Base-by-base conservation (phyloP, 2,113 vertebrate species). In the Larimichthys crocea region DNA sequence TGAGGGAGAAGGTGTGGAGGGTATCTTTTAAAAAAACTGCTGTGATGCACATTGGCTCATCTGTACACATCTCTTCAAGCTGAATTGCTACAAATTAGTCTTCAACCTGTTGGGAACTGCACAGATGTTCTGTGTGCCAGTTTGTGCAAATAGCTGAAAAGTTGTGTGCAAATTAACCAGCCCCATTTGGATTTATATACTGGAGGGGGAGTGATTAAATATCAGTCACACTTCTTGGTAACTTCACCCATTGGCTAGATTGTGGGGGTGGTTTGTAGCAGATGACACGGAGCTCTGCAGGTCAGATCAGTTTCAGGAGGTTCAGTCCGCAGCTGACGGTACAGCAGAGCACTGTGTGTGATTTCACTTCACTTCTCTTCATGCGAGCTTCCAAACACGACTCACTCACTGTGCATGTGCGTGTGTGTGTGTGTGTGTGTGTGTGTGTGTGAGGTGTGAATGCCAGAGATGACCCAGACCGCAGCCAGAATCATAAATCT, bases 401-500 rank as follows among this genome's bases (percentile, higher is more conserved):
- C 62, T 44, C n/a, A 69, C 57, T 40, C 7, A 9, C 35, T 40
- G 35, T 40, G 35, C 44, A 46, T 46, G 44, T 46, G 44, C 15
- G 12, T 42, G 10, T 14, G 12, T 59, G 67, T 46, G 44, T 46
- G 12, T 42, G 10, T 14, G 12, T 59, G 67, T 31, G 4, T 73
- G 56, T 22, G 57, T 62, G 12, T 49, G 12, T 55, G 50, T 22
- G 31, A 53, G 70, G 80, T 81, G 85, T 84, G 72, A 82, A 82
- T 89, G 56, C 77, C 86, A 80, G 24, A 76, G 76, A 84, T 85
- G 22, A 81, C 64, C 50, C 44, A 57, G 80, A 53, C 64, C n/a
- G 17, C 68, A 22, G 79, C 69, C 78, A 78, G 44, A 82, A 49
- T 64, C 75, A 55, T 89, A 90, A 90, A 91, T 90, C 75, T 61